A percentile compares a stretch with the other conserved stretches of the same genome.
phyloP scores from a whole-genome alignment of 2,797 vertebrate genomes.

The Valencia hispanica region DNA sequence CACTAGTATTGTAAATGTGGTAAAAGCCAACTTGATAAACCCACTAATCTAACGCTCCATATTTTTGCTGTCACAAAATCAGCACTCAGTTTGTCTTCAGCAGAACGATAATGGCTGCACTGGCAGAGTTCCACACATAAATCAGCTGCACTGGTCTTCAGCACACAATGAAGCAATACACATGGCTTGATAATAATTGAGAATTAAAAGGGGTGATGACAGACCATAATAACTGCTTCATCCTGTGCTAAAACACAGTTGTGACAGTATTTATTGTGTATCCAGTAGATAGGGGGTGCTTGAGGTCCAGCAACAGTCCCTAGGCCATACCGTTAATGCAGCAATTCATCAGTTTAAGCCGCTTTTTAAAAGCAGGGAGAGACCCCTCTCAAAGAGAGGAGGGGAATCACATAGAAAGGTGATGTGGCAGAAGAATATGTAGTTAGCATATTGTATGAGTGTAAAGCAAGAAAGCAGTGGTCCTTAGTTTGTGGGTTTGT shows the following conservation, averaged over 20 bases:
- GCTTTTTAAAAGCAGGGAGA: slow-evolving; percentile 12
- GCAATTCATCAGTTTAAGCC: slow-evolving; percentile 48
- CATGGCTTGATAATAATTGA: slow-evolving; percentile 17
- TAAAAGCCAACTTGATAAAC: not conserved
- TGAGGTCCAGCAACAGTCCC: slow-evolving; percentile 29
- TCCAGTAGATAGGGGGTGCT: slow-evolving; percentile 13
- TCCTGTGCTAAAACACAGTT: slow-evolving; percentile 9
- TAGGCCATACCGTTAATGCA: slow-evolving; percentile 26
- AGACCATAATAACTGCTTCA: slow-evolving; percentile 8
- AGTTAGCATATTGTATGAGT: slow-evolving; percentile 27
- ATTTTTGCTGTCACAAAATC: slow-evolving; percentile 5
- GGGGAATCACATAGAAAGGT: slow-evolving; percentile 18
- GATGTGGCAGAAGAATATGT: slow-evolving; percentile 31
- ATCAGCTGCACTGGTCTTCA: slow-evolving; percentile 16
- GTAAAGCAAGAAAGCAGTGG: slow-evolving; percentile 24
- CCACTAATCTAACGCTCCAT: not conserved
- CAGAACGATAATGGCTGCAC: not conserved
- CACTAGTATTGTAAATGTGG: not conserved
- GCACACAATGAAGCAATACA: slow-evolving; percentile 6
- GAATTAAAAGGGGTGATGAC: slow-evolving; percentile 20
- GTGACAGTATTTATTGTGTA: slow-evolving; percentile 44
- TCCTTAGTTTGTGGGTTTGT: slow-evolving; percentile 15
- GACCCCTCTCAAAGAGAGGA: slow-evolving; percentile 13
- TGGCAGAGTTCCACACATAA: not conserved
- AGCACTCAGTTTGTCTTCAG: not conserved